phyloP scores from a whole-genome alignment of 1,140 invertebrate genomes.

The Nymphalis io region DNA sequence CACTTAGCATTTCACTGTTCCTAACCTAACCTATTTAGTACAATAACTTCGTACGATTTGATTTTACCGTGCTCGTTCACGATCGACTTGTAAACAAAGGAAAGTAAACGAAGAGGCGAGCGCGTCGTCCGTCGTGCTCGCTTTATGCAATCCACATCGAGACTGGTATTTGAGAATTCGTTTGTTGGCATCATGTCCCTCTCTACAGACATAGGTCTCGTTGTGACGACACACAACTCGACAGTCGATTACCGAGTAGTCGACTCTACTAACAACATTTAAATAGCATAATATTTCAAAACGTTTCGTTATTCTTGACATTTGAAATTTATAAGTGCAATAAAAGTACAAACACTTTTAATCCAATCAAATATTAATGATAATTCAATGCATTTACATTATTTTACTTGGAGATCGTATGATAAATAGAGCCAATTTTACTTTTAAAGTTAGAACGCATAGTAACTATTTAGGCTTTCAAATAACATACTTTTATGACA shows the following conservation, averaged over 20 bases:
- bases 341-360: too few species aligned
- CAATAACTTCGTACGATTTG: slow-evolving; percentile 19
- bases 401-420: too few species aligned
- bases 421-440: too few species aligned
- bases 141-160: slow-evolving; percentile 7
- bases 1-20: slow-evolving; percentile 17
- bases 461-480: too few species aligned
- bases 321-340: too few species aligned
- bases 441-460: too few species aligned
- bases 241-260: too few species aligned
- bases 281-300: not conserved
- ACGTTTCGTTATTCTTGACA: too few species aligned
- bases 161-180: slow-evolving; percentile 40
- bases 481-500: too few species aligned
- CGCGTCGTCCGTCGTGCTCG: slow-evolving; percentile 22
- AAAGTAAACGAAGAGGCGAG: slow-evolving; percentile 15
- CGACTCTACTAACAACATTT: not conserved
- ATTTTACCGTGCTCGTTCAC: slow-evolving; percentile 9
- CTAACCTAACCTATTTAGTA: slow-evolving; percentile 9
- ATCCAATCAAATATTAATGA: too few species aligned
- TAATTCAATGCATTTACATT: too few species aligned
- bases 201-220: slow-evolving; percentile 29
- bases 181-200: slow-evolving; percentile 48
- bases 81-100: slow-evolving; percentile 38
- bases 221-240: slow-evolving; percentile 28